Base-by-base conservation (phyloP, 2,888 invertebrate species). In the Nemapogon koenigi region DNA sequence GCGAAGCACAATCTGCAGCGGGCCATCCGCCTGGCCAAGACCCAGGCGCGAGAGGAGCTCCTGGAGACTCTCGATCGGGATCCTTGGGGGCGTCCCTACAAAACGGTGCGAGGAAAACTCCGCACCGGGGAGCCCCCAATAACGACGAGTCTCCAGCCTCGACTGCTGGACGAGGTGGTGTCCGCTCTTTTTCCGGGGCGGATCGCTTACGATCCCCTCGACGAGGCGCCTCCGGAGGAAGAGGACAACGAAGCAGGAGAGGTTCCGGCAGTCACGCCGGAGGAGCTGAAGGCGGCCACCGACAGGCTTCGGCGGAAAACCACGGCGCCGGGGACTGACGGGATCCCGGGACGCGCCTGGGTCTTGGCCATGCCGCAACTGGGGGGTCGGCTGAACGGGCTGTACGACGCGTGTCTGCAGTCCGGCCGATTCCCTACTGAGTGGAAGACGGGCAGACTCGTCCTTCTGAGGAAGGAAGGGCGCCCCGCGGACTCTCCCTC, bases 21-120 rank as follows among this genome's bases (percentile, higher is more conserved):
- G n/a, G 29, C 29, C 13, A 29, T 29, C n/a, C 15, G 4, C 4
- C n/a, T 15, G 29, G 29, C 29, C 29, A 29, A 29, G 16, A 16
- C 14, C 3, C 3, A 4, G 11, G n/a, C 29, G 3, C 6, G 29
- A 4, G 13, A 10, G 29, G 13, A 29, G 8, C 16, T 4, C 4
- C 29, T 11, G 13, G 14, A 14, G 11, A 29, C 29, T n/a, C 29
- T 29, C 14, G 13, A 29, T 2, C 14, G 29, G 4, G 29, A 29
- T 14, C 29, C 29, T 6, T 11, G 29, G 29, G 29, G 29, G 8
- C 4, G 29, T 6, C 29, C 29, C 8, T 29, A 29, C 8, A 4
- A 8, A 3, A 6, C 13, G 3, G 29, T 29, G 14, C 14, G 29
- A 11, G 15, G 16, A 29, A 29, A 29, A 11, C 29, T 29, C 13